These are phyloP conservation scores for Pelvicachromis taeniatus DNA, from an alignment of 2,113 vertebrate genomes.

Conservation along the genomic window DNA sequence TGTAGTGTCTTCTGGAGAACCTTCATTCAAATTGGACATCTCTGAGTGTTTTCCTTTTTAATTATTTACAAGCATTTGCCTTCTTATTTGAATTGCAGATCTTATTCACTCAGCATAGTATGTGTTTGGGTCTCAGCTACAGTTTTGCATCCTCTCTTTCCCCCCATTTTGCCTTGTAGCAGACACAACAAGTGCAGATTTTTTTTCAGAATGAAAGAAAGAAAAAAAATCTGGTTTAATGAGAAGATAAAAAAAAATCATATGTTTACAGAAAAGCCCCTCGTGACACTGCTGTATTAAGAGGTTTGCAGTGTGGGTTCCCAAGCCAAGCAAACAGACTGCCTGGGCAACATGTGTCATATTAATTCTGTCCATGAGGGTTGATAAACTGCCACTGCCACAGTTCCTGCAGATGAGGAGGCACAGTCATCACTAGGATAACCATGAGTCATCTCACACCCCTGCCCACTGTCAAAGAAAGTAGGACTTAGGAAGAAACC, in stretches of 20 bases:
- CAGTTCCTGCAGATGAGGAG: slow-evolving; percentile 10
- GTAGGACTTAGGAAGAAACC: neutral
- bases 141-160: neutral
- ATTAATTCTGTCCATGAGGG: slow-evolving; percentile 33
- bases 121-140: neutral
- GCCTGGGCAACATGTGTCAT: slow-evolving; percentile 31
- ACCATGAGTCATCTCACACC: neutral
- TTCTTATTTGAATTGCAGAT: slow-evolving; percentile 49
- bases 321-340: slow-evolving; percentile 16
- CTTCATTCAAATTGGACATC: slow-evolving; percentile 20
- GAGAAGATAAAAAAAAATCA: slow-evolving; percentile 37
- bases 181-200: slow-evolving; percentile 29
- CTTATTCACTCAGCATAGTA: neutral
- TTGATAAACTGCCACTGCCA: slow-evolving; percentile 1
- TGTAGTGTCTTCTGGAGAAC: neutral
- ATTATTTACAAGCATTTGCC: slow-evolving; percentile 48
- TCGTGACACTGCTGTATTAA: neutral
- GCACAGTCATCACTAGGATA: neutral
- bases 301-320: slow-evolving; percentile 14
- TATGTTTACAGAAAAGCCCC: slow-evolving; percentile 43
- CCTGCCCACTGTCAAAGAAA: neutral
- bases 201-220: neutral
- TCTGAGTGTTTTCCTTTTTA: slow-evolving; percentile 32
- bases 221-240: slow-evolving; percentile 9
- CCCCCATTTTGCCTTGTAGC: neutral